These are phyloP conservation scores for Acipenser oxyrinchus DNA, from an alignment of 2,797 vertebrate species.

Conservation along the genomic window DNA sequence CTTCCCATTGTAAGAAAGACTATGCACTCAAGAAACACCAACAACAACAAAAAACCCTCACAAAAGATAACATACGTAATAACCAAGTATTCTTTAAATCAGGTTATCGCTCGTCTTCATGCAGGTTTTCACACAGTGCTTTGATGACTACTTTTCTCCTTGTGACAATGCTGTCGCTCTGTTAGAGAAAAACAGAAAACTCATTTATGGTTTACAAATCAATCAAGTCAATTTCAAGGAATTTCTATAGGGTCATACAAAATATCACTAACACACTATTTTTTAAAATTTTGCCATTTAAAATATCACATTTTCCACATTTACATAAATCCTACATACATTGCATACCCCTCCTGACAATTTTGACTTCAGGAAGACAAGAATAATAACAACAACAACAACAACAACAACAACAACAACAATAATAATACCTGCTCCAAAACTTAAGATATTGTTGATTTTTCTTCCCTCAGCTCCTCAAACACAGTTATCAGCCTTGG, in stretches of 20 bases:
- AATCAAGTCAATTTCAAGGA: too few species aligned
- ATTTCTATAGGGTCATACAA: too few species aligned
- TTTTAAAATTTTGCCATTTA: background rate
- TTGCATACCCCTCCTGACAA: background rate
- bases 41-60: too few species aligned
- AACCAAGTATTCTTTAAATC: background rate
- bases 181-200: background rate
- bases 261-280: background rate
- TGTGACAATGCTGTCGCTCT: background rate
- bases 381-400: background rate
- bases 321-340: too few species aligned
- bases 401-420: too few species aligned
- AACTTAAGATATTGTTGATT: too few species aligned
- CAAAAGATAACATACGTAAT: background rate
- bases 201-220: background rate
- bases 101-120: background rate
- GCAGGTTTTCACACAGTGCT: background rate
- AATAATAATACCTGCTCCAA: too few species aligned
- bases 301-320: too few species aligned
- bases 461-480: too few species aligned
- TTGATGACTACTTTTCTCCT: background rate
- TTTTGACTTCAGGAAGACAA: background rate
- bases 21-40: background rate
- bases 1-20: background rate
- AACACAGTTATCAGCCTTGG: too few species aligned